phyloP scores from a whole-genome alignment of 2,888 invertebrate genomes.

The Drosophila buzzatii region DNA sequence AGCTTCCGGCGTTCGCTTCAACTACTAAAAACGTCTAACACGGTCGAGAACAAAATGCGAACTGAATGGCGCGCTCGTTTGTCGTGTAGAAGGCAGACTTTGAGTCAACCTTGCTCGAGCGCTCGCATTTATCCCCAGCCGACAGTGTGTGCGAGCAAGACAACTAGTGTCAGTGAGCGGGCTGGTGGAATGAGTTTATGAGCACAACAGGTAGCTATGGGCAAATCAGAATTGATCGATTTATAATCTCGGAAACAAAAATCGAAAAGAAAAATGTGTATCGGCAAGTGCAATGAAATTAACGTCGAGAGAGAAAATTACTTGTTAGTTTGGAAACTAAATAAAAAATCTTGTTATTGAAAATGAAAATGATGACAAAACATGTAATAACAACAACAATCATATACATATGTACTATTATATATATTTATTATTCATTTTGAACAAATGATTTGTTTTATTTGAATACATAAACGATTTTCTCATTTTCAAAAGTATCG shows the following conservation, averaged over 20 bases:
- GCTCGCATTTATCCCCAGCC: constrained; percentile 39
- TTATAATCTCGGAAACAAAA: constrained; percentile 15
- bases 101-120: constrained; percentile 54
- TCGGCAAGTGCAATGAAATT: constrained; percentile 3
- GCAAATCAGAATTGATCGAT: constrained; percentile 50
- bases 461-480: background rate
- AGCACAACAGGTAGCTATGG: constrained; percentile 58
- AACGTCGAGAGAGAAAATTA: background rate
- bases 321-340: background rate
- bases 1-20: constrained; percentile 40
- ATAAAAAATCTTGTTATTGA: background rate
- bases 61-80: constrained; percentile 64
- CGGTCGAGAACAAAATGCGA: constrained; percentile 75
- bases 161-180: constrained; percentile 45
- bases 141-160: constrained; percentile 39
- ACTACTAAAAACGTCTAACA: constrained; percentile 52
- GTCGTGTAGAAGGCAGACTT: constrained; percentile 49
- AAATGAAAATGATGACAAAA: background rate
- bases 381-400: background rate
- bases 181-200: constrained; percentile 36
- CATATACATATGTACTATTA: background rate
- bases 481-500: constrained; percentile 3
- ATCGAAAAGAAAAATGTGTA: constrained; percentile 6
- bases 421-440: background rate
- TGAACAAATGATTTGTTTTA: background rate